Evolutionary conservation across 2,888 invertebrate species (phyloP), one percentile per base, ranked within the genome.

Genomic region (Athrips mouffetella): DNA sequence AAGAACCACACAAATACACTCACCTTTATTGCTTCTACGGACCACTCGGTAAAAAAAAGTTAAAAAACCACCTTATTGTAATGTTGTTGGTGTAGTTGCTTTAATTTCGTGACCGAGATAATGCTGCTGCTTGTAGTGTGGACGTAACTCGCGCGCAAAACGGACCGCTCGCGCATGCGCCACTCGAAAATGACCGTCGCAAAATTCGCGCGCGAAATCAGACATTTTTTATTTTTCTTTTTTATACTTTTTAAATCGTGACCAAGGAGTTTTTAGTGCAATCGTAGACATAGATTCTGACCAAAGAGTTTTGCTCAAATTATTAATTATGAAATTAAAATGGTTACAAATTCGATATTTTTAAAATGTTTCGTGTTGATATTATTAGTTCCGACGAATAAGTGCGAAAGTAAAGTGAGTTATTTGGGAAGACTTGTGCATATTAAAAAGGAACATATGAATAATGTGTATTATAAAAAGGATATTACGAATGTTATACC

Each of bases 241-340:
- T 44, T 35, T 48, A 31, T 30, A 40, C 16, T 47, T 48, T 41
- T 41, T 44, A 35, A 48, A 29, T 42, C 25, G 10, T 29, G 20
- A 37, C 30, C 21, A 23, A 45, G 5, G 21, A 45, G 45, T 39
- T 47, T 45, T 7, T 40, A 52, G 41, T 35, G 15, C 10, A 37
- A 47, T 44, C 25, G 23, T 40, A 1, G 7, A 15, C 23, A 15
- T 40, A 48, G 23, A 40, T 45, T 57, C 52, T 42, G 50, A 58
- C 69, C 71, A 75, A 73, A 75, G 70, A 72, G 57, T 53, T 53
- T 55, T 59, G 58, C 59, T 60, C 52, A 62, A 58, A 65, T 68
- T 37, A 52, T 18, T 64, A 77, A 80, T 70, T 75, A 80, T 80
- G 80, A 73, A 67, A 74, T 63, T 71, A 85, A 80, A 70, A 85